phyloP scores from a whole-genome alignment of 2,888 invertebrate genomes.

The Drosophila tanythrix region DNA sequence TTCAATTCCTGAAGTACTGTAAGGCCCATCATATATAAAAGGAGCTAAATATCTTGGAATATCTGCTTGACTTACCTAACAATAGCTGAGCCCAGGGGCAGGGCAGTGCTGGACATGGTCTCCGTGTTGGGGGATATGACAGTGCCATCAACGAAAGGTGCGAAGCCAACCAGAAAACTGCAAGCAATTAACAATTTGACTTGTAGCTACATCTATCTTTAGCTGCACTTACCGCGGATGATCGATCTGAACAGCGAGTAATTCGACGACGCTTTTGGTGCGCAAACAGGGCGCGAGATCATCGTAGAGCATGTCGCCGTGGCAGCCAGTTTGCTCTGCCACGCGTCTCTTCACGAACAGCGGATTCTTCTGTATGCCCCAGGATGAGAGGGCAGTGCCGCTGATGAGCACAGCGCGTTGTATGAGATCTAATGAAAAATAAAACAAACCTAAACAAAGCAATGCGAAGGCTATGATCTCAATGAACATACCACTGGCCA shows the following conservation, averaged over 20 bases:
- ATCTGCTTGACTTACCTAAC: conserved; percentile 84
- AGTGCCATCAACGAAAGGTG: conserved; percentile 97
- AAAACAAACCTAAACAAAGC: background rate
- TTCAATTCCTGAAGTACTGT: conserved; percentile 90
- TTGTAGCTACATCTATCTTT: background rate
- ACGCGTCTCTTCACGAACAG: conserved; percentile 92
- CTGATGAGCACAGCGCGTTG: conserved; percentile 94
- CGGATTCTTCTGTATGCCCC: conserved; percentile 95
- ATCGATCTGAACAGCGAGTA: conserved; percentile 90
- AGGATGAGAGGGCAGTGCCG: conserved; percentile 95
- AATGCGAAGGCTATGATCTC: accelerated
- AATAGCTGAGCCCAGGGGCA: conserved; percentile 85
- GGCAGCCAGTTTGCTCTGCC: conserved; percentile 93
- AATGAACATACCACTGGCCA: conserved; percentile 91
- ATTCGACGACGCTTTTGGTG: conserved; percentile 90
- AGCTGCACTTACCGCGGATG: conserved; percentile 87
- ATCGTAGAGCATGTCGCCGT: conserved; percentile 92
- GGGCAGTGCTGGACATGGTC: conserved; percentile 78
- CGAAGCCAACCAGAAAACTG: conserved; percentile 94
- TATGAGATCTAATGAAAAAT: conserved; percentile 88
- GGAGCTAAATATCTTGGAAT: background rate
- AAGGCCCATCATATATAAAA: background rate
- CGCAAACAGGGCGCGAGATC: conserved; percentile 94
- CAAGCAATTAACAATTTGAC: background rate
- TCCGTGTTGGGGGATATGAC: conserved; percentile 88